Evolutionary conservation across 2,888 invertebrate species (phyloP).

Genomic region (Lobophora halterata): DNA sequence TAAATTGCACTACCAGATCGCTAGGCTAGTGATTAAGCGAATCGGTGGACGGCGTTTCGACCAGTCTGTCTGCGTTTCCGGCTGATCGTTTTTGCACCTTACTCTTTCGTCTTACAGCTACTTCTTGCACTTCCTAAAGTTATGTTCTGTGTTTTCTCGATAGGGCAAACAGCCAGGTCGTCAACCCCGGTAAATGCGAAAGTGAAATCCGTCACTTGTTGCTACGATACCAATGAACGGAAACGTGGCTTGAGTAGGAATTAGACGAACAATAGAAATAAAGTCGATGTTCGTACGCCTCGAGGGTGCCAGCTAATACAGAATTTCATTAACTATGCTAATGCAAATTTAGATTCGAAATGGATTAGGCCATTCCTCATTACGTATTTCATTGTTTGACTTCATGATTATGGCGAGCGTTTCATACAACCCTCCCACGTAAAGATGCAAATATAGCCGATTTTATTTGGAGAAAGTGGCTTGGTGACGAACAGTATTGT

Average conservation of each 20-base stretch:
- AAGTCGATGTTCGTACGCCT: constrained; percentile 43
- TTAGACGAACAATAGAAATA: constrained; percentile 37
- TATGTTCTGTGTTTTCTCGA: constrained; percentile 41
- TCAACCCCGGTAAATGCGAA: constrained; percentile 53
- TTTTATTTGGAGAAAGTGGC: background rate
- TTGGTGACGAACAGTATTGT: too few relatives aligned
- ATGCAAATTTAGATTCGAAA: constrained; percentile 26
- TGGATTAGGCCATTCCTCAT: constrained; percentile 17
- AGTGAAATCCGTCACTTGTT: constrained; percentile 71
- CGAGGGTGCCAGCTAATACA: constrained; percentile 13
- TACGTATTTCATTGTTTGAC: constrained; percentile 16
- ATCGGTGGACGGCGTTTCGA: constrained; percentile 32
- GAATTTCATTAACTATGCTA: constrained; percentile 30
- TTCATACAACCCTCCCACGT: background rate
- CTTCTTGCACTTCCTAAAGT: constrained; percentile 23
- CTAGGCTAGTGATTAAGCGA: constrained; percentile 43
- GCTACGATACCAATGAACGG: constrained; percentile 50
- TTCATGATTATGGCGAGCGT: background rate
- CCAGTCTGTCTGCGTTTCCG: constrained; percentile 14
- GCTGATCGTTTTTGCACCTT: constrained; percentile 22
- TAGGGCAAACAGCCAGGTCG: constrained; percentile 49
- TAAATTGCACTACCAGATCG: constrained; percentile 38
- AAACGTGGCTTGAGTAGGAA: constrained; percentile 48
- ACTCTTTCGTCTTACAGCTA: constrained; percentile 26
- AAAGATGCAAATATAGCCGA: background rate